Percentiles rank a stretch among this genome's conserved stretches.
These are phyloP conservation scores for Phalacrocorax aristotelis DNA, from an alignment of 2,113 vertebrate species.

Conservation along the genomic window DNA sequence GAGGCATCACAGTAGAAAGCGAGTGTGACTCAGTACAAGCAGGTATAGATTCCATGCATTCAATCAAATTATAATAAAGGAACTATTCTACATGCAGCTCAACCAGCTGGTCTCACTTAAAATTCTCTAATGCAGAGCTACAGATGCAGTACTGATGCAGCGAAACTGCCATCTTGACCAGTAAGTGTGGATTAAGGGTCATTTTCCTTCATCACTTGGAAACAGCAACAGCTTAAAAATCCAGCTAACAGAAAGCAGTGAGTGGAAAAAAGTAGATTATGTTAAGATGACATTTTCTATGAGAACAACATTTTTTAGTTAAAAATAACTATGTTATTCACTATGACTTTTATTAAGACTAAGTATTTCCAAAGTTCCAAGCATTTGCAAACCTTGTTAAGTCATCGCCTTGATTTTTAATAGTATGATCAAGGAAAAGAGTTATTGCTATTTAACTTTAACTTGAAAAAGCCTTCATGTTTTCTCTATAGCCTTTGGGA, in stretches of 20 bases:
- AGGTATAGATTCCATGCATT: background rate
- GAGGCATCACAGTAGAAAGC: background rate
- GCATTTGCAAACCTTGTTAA: background rate
- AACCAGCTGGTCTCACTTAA: background rate
- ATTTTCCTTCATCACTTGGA: background rate
- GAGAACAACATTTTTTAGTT: background rate
- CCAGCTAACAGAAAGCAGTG: background rate
- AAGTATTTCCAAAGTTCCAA: background rate
- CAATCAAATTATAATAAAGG: background rate
- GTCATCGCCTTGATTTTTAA: background rate
- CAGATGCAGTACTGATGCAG: background rate
- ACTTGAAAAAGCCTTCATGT: background rate
- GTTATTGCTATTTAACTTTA: background rate
- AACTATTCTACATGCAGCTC: background rate
- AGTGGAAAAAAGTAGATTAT: background rate
- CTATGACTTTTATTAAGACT: background rate
- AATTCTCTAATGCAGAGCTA: background rate
- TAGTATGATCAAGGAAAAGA: background rate
- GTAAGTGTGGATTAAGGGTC: background rate
- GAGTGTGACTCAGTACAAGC: background rate
- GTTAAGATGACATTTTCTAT: background rate
- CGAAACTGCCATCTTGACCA: background rate
- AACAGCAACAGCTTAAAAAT: background rate
- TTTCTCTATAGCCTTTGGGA: background rate
- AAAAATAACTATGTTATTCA: background rate